Conservation (phyloP, 2,888 invertebrate genomes). For the Caenorhabditis angaria region DNA sequence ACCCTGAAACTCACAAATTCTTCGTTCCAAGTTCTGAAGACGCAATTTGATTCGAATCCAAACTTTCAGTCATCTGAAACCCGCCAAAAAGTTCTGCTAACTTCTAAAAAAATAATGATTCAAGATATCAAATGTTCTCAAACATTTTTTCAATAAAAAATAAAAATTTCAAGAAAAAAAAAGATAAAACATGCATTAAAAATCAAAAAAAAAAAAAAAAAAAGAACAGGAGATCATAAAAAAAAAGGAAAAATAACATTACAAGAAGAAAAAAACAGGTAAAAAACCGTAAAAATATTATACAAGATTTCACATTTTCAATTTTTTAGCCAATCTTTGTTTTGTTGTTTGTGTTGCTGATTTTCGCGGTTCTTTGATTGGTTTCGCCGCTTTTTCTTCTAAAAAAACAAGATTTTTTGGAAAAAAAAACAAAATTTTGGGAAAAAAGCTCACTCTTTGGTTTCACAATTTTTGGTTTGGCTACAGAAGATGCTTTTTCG, state of each 20-base stretch:
- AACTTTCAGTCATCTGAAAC: slow-evolving; percentile 20
- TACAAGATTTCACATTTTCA: slow-evolving; percentile 23
- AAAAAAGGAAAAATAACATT: not conserved
- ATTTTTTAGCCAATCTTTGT: slow-evolving; percentile 25
- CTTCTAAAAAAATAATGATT: not conserved
- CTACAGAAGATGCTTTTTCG: slow-evolving; percentile 19
- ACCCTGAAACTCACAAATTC: slow-evolving; percentile 59
- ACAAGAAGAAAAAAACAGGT: not conserved
- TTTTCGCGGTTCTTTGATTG: slow-evolving; percentile 16
- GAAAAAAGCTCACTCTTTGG: slow-evolving; percentile 8
- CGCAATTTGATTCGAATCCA: slow-evolving; percentile 34
- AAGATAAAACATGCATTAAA: no score
- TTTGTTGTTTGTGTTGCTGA: not conserved
- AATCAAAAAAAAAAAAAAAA: not conserved
- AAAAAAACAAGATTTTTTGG: not conserved
- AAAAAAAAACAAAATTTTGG: not conserved
- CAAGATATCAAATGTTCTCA: not conserved
- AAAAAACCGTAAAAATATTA: not conserved
- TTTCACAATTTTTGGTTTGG: slow-evolving; percentile 17
- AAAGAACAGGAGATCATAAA: not conserved
- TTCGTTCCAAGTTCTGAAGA: slow-evolving; percentile 65
- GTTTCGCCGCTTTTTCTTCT: slow-evolving; percentile 15
- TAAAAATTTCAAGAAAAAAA: not conserved
- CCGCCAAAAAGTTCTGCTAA: not conserved
- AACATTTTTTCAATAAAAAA: not conserved